Percentiles rank a stretch among this genome's conserved stretches.
Conservation (phyloP, 2,797 vertebrate genomes). For the Girardinus metallicus region DNA sequence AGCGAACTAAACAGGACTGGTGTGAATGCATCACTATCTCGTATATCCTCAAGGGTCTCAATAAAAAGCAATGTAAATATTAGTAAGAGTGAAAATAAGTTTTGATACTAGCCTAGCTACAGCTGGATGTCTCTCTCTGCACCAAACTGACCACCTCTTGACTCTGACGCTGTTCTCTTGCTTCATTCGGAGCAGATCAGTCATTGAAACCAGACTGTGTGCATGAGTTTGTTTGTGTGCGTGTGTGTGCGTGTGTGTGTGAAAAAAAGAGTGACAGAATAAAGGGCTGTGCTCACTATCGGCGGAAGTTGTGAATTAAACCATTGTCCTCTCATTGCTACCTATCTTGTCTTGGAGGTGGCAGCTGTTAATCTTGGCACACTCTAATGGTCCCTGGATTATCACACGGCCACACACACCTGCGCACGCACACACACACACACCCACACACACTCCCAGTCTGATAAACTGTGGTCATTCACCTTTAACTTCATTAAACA, state of each 20-base stretch:
- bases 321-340: slow-evolving; percentile 76
- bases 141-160: neutral
- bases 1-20: no score
- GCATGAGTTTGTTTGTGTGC: slow-evolving; percentile 4
- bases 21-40: neutral
- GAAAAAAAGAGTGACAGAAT: slow-evolving; percentile 28
- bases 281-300: slow-evolving; percentile 59
- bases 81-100: neutral
- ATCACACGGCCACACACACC: slow-evolving; percentile 28
- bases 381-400: slow-evolving; percentile 47
- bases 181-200: neutral
- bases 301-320: slow-evolving; percentile 72
- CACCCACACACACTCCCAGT: slow-evolving; percentile 16
- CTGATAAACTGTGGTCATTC: slow-evolving; percentile 50
- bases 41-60: neutral
- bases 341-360: slow-evolving; percentile 72
- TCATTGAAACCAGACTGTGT: neutral
- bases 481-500: slow-evolving; percentile 56
- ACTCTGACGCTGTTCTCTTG: neutral
- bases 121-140: neutral
- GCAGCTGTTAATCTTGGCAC: slow-evolving; percentile 82
- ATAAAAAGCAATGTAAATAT: neutral
- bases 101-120: neutral
- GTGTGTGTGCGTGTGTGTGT: slow-evolving; percentile 8
- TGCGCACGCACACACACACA: slow-evolving; percentile 14